phyloP scores from a whole-genome alignment of 2,797 vertebrate species.

The Trichosurus vulpecula region DNA sequence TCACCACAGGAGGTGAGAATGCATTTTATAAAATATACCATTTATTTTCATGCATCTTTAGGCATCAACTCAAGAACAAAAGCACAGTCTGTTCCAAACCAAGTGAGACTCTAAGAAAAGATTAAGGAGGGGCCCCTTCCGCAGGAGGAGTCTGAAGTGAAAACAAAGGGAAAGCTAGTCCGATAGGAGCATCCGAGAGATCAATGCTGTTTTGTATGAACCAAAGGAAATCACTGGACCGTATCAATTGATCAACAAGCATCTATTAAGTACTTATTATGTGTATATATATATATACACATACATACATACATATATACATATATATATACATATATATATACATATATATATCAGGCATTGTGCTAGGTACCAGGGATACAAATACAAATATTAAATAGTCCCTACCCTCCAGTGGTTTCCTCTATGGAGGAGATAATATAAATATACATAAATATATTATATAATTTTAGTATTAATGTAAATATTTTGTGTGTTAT shows the following conservation, averaged over 20 bases:
- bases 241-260: neutral
- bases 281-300: too few species aligned
- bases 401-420: neutral
- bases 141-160: neutral
- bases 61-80: neutral
- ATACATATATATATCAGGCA: neutral
- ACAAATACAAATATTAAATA: neutral
- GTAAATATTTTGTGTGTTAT: too few species aligned
- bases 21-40: conserved; percentile 59
- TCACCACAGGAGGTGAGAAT: conserved; percentile 55
- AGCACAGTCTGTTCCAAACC: neutral
- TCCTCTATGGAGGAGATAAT: neutral
- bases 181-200: neutral
- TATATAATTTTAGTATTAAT: too few species aligned
- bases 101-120: neutral
- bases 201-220: neutral
- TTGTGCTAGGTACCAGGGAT: neutral
- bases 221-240: neutral
- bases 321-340: too few species aligned
- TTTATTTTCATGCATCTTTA: neutral
- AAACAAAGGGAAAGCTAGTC: neutral
- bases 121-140: neutral
- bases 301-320: too few species aligned
- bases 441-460: neutral
- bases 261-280: neutral